A percentile compares a stretch with the other conserved stretches of the same genome.
These are phyloP conservation scores for Agrotis clavis DNA, from an alignment of 2,888 invertebrate genomes.

Conservation along the genomic window DNA sequence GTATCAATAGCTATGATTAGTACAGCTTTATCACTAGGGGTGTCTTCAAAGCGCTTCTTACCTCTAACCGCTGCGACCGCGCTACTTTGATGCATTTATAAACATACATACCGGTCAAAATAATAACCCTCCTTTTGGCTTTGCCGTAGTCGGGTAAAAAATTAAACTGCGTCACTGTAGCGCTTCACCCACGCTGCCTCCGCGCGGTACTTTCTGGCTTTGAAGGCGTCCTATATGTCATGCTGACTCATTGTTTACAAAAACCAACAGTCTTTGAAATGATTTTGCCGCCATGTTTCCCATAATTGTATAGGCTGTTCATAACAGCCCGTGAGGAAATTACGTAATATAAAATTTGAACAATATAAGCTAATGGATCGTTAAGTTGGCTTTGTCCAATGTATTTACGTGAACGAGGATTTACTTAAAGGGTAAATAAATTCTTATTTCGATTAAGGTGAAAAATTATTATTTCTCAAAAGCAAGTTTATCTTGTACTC, in stretches of 20 bases:
- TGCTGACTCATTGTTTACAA: background rate
- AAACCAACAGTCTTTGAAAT: background rate
- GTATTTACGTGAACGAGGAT: conserved; percentile 3
- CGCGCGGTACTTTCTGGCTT: background rate
- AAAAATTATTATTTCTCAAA: background rate
- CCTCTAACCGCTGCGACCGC: too few relatives aligned
- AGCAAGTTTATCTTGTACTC: too few relatives aligned
- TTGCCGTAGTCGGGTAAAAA: too few relatives aligned
- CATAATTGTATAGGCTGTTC: background rate
- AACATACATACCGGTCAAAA: too few relatives aligned
- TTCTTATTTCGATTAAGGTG: background rate
- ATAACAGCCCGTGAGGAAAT: conserved; percentile 8
- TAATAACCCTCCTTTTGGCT: too few relatives aligned
- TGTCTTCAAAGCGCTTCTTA: too few relatives aligned
- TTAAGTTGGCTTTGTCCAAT: conserved; percentile 18
- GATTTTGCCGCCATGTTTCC: background rate
- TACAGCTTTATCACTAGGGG: too few relatives aligned
- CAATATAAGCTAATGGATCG: conserved; percentile 17
- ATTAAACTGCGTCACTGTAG: too few relatives aligned
- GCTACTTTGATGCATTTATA: too few relatives aligned
- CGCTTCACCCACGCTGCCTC: too few relatives aligned
- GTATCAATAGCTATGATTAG: too few relatives aligned
- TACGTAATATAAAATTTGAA: conserved; percentile 4
- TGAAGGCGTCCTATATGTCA: background rate
- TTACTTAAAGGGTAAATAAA: conserved; percentile 11